Percentiles rank a stretch among this genome's conserved stretches.
phyloP scores from a whole-genome alignment of 2,797 vertebrate genomes.

The Hirundo rustica region DNA sequence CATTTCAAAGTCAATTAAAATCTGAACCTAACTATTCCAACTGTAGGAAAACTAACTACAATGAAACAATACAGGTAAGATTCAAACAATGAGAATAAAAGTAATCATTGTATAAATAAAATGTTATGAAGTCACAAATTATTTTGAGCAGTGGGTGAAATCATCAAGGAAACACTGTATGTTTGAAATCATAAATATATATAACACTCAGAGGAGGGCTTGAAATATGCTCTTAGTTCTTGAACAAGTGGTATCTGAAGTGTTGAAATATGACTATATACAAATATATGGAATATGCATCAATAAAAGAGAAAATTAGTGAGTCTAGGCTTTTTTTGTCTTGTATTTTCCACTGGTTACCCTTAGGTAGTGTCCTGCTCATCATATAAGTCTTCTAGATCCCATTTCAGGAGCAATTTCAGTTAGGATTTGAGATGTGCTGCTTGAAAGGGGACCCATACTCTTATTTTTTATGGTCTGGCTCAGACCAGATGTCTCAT shows the following conservation, averaged over 20 bases:
- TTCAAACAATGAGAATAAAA: not conserved
- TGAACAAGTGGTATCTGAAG: not conserved
- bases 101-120: not conserved
- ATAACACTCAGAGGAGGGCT: not conserved
- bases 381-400: not conserved
- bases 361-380: not conserved
- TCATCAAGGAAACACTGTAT: not conserved
- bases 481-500: not conserved
- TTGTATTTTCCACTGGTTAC: not conserved
- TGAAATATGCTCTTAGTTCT: not conserved
- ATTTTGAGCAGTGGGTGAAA: not conserved
- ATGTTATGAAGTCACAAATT: not conserved
- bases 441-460: not conserved
- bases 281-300: not conserved
- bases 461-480: not conserved
- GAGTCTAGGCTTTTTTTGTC: not conserved
- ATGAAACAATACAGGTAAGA: not conserved
- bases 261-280: not conserved
- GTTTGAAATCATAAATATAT: not conserved
- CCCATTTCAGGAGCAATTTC: not conserved
- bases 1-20: slow-evolving; percentile 9
- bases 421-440: not conserved
- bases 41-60: not conserved
- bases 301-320: not conserved
- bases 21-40: not conserved